phyloP scores from a whole-genome alignment of 2,797 vertebrate species.

The Melanotaenia pygmaea region DNA sequence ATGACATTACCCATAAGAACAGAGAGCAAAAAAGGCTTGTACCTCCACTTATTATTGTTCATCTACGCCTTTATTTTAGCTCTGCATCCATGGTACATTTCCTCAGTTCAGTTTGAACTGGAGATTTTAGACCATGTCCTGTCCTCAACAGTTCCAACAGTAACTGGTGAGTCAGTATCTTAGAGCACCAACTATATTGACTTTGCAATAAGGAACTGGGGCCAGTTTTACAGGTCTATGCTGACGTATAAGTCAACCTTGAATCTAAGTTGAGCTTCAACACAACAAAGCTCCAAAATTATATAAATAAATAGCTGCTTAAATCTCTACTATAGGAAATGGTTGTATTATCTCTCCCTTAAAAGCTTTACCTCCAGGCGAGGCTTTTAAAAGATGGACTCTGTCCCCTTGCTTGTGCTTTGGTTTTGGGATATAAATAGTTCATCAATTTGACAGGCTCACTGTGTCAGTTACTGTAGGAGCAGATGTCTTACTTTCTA shows the following conservation, averaged over 20 bases:
- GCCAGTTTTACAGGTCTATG: not conserved
- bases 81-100: too few species aligned
- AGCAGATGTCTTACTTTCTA: constrained; percentile 32
- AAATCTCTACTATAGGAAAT: constrained; percentile 39
- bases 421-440: constrained; percentile 68
- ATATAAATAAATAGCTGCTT: constrained; percentile 30
- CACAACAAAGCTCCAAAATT: constrained; percentile 14
- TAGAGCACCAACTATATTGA: not conserved
- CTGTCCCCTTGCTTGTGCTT: constrained; percentile 35
- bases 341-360: constrained; percentile 55
- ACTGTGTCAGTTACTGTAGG: constrained; percentile 47
- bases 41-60: too few species aligned
- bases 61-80: too few species aligned
- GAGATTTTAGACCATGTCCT: too few species aligned
- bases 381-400: constrained; percentile 58
- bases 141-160: too few species aligned
- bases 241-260: constrained; percentile 34
- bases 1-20: too few species aligned
- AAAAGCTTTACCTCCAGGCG: constrained; percentile 63
- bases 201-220: not conserved
- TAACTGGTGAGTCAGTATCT: not conserved
- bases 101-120: too few species aligned
- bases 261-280: constrained; percentile 37
- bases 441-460: constrained; percentile 60
- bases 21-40: too few species aligned